Evolutionary conservation across 2,113 vertebrate species (phyloP).

Genomic region (Tachuris rubrigastra): DNA sequence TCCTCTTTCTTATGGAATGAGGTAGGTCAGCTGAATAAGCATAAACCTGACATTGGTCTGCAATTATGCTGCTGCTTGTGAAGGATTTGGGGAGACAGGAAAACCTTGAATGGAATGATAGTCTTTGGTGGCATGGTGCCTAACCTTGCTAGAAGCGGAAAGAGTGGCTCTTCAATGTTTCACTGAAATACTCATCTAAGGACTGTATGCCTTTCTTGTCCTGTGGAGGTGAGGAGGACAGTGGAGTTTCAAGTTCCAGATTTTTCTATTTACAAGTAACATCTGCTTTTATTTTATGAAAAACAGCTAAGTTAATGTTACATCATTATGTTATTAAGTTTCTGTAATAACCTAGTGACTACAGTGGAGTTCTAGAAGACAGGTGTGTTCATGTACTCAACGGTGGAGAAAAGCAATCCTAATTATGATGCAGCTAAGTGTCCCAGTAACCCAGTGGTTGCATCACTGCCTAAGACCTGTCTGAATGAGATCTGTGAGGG

Average conservation of each 20-base stretch:
- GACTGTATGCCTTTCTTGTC: not conserved
- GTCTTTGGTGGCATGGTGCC: not conserved
- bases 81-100: not conserved
- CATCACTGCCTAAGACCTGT: not conserved
- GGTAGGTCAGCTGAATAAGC: not conserved
- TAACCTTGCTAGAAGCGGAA: not conserved
- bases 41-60: not conserved
- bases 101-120: not conserved
- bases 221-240: not conserved
- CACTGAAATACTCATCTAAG: not conserved
- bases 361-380: not conserved
- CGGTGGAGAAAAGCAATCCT: not conserved
- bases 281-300: not conserved
- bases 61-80: not conserved
- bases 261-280: not conserved
- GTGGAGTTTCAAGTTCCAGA: not conserved
- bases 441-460: not conserved
- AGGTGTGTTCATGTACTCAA: rapidly evolving
- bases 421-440: not conserved
- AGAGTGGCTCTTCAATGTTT: not conserved
- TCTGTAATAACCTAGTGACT: not conserved
- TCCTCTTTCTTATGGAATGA: not conserved
- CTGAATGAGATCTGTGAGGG: not conserved
- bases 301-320: not conserved
- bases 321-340: not conserved